A percentile compares a stretch with the other conserved stretches of the same genome.
Evolutionary conservation across 2,113 vertebrate genomes (phyloP).

Genomic region (Daubentonia madagascariensis): DNA sequence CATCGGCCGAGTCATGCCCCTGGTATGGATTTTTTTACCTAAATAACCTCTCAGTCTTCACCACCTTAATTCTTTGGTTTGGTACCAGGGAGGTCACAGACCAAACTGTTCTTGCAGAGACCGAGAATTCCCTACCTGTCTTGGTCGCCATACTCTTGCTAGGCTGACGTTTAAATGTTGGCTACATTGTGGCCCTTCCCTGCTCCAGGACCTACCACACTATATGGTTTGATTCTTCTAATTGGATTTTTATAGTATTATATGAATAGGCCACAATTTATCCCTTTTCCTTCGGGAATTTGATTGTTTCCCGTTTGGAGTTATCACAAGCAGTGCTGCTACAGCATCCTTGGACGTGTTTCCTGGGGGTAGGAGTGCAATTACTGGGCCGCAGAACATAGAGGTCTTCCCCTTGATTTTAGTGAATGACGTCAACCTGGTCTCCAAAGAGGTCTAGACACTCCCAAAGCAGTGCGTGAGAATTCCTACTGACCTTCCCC

Average conservation of each 20-base stretch:
- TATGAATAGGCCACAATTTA: no score
- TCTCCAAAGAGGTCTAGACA: background rate
- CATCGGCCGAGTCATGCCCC: background rate
- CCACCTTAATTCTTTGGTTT: rapidly evolving
- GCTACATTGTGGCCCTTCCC: background rate
- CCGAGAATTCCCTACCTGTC: background rate
- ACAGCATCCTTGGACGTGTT: rapidly evolving
- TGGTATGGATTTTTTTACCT: background rate
- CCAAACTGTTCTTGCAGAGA: background rate
- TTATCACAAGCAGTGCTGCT: rapidly evolving
- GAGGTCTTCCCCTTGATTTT: background rate
- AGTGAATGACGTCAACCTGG: background rate
- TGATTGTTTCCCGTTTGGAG: background rate
- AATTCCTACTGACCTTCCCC: background rate
- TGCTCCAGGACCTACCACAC: background rate
- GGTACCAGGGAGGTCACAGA: background rate
- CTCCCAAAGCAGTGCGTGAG: no score
- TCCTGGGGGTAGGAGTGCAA: background rate
- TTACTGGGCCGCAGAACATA: background rate
- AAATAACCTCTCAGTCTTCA: background rate
- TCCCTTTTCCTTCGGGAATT: background rate
- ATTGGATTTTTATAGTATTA: background rate
- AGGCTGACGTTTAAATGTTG: background rate
- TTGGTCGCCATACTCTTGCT: background rate
- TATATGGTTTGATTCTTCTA: background rate